phyloP scores from a whole-genome alignment of 2,888 invertebrate genomes.

The Drosophila tanythrix region DNA sequence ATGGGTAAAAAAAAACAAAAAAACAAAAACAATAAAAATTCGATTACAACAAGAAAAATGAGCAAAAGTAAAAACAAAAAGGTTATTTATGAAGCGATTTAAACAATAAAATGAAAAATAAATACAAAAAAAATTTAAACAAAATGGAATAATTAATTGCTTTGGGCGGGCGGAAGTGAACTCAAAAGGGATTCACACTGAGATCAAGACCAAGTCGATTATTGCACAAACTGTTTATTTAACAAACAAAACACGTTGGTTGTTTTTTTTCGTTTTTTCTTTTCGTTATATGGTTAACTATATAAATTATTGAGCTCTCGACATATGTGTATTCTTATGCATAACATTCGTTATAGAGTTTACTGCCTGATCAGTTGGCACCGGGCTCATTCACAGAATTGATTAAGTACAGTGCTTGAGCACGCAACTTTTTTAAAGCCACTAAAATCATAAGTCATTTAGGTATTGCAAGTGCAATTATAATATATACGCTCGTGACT shows the following conservation, averaged over 20 bases:
- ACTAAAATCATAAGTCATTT: constrained; percentile 14
- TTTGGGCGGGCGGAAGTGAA: constrained; percentile 42
- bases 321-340: constrained; percentile 1
- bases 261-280: not conserved
- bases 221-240: constrained; percentile 38
- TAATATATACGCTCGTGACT: constrained; percentile 47
- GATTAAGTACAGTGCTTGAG: constrained; percentile 41
- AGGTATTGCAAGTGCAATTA: constrained; percentile 30
- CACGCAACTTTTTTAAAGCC: constrained; percentile 42
- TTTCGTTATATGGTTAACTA: constrained; percentile 3
- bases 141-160: constrained; percentile 43
- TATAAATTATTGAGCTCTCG: constrained; percentile 34
- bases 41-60: constrained; percentile 57
- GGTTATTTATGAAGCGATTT: constrained; percentile 75
- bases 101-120: constrained; percentile 76
- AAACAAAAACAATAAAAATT: constrained; percentile 47
- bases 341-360: constrained; percentile 42
- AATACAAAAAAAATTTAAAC: constrained; percentile 65
- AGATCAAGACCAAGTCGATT: constrained; percentile 37
- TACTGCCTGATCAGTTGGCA: constrained; percentile 30
- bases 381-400: constrained; percentile 33
- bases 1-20: constrained; percentile 52
- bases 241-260: constrained; percentile 12
- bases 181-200: constrained; percentile 45
- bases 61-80: constrained; percentile 56